phyloP scores from a whole-genome alignment of 2,113 vertebrate species.

The Pristiophorus japonicus region DNA sequence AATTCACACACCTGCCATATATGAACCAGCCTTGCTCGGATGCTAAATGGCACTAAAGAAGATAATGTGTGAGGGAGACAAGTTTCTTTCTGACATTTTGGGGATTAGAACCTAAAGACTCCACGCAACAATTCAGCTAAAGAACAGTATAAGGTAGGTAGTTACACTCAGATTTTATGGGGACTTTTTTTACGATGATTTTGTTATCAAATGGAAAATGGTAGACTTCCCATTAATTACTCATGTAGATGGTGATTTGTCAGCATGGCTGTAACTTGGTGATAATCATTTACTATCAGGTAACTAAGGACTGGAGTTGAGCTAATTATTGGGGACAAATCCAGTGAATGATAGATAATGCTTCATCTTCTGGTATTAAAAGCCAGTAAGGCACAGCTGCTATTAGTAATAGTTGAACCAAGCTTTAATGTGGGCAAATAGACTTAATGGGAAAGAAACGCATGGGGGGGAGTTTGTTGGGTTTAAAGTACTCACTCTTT shows the following conservation, averaged over 20 bases:
- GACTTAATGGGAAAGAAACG: not conserved
- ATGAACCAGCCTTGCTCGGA: not conserved
- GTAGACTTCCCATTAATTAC: not conserved
- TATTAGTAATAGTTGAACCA: not conserved
- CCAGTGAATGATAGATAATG: not conserved
- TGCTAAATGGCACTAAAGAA: not conserved
- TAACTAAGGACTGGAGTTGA: not conserved
- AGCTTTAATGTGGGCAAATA: not conserved
- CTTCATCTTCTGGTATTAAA: not conserved
- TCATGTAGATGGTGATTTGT: not conserved
- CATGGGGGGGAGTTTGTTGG: not conserved
- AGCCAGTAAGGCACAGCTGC: not conserved
- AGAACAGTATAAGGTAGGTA: not conserved
- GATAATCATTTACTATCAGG: not conserved
- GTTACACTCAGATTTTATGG: not conserved
- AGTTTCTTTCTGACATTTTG: conserved; percentile 40
- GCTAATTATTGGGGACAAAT: not conserved
- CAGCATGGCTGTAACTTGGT: not conserved
- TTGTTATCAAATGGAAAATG: not conserved
- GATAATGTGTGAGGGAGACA: conserved; percentile 33
- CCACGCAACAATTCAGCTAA: conserved; percentile 35
- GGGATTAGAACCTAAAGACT: conserved; percentile 40
- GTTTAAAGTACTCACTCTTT: not conserved
- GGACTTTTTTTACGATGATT: not conserved
- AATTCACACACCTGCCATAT: not conserved